Evolutionary conservation across 2,888 invertebrate genomes (phyloP).

Genomic region (Amorpha juglandis): DNA sequence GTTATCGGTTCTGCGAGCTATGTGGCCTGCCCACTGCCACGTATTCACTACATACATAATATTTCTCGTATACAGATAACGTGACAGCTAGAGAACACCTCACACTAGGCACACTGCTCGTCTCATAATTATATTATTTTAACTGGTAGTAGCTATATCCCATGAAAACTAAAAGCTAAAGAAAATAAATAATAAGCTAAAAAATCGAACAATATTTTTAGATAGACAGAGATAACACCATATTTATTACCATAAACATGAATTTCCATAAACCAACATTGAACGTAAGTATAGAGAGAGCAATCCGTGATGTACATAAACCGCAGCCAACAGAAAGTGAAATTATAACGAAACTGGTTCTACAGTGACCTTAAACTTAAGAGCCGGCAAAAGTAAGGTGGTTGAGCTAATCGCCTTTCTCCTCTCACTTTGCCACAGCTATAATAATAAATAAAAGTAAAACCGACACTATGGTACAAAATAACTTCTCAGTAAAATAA

Average conservation of each 20-base stretch:
- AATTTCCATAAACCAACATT: neutral
- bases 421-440: conserved; percentile 39
- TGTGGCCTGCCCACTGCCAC: too few relatives aligned
- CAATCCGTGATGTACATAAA: conserved; percentile 5
- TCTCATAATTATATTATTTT: too few relatives aligned
- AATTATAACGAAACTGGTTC: conserved; percentile 59
- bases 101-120: too few relatives aligned
- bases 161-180: too few relatives aligned
- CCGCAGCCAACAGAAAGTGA: conserved; percentile 64
- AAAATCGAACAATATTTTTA: neutral
- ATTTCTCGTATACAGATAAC: too few relatives aligned
- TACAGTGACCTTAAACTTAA: conserved; percentile 66
- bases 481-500: neutral
- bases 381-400: conserved; percentile 26
- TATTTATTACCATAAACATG: neutral
- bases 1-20: too few relatives aligned
- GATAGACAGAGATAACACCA: too few relatives aligned
- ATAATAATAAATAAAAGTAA: conserved; percentile 31
- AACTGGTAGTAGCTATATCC: too few relatives aligned
- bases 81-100: too few relatives aligned
- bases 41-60: too few relatives aligned
- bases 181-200: too few relatives aligned
- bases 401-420: conserved; percentile 51
- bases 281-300: too few relatives aligned
- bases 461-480: neutral